phyloP scores from a whole-genome alignment of 2,797 vertebrate species.

The Poeciliopsis presidionis region DNA sequence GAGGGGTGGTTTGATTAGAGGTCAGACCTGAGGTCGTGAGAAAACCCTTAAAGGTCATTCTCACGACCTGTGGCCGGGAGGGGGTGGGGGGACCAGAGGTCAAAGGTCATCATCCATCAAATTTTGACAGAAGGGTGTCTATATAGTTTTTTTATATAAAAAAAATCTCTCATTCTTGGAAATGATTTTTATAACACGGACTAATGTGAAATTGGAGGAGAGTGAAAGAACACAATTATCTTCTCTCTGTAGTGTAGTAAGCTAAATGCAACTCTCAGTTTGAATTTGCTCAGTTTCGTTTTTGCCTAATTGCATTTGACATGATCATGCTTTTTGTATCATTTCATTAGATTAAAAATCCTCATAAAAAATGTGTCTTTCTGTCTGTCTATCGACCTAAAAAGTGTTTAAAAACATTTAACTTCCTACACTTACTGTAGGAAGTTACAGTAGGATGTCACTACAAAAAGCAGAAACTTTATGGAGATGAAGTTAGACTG shows the following conservation, averaged over 20 bases:
- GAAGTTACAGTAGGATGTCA: too few species aligned
- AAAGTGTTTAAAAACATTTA: not conserved
- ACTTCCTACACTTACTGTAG: not conserved
- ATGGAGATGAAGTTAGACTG: not conserved
- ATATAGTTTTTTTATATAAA: not conserved
- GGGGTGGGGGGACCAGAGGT: too few species aligned
- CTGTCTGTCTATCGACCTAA: not conserved
- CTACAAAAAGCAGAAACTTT: not conserved
- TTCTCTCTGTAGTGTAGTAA: not conserved
- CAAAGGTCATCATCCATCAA: too few species aligned
- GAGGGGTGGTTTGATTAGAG: too few species aligned
- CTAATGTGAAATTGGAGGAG: not conserved
- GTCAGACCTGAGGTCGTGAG: too few species aligned
- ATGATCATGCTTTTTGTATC: not conserved
- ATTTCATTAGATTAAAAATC: not conserved
- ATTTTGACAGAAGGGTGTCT: too few species aligned
- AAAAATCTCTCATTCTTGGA: not conserved
- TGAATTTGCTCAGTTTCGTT: not conserved
- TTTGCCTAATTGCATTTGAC: not conserved
- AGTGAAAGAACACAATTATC: not conserved
- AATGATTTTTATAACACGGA: not conserved
- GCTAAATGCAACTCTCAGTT: not conserved
- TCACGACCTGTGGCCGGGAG: too few species aligned
- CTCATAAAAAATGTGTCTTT: not conserved
- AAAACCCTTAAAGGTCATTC: too few species aligned